Percentiles rank a stretch among this genome's conserved stretches.
Conservation (phyloP, 2,888 invertebrate genomes). For the Plagodis dolabraria region DNA sequence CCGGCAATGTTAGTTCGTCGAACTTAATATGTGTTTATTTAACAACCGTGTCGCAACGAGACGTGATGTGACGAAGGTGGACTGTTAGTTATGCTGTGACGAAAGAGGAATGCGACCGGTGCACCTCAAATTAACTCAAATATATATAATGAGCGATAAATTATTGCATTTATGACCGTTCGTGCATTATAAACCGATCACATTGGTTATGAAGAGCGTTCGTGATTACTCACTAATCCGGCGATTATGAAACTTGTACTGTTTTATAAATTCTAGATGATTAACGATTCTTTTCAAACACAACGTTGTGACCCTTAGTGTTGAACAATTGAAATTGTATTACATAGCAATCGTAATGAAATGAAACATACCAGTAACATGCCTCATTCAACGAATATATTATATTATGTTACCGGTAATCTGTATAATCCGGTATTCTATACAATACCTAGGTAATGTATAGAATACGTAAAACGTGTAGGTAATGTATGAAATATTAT, state of each 20-base stretch:
- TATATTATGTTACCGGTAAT: too few species aligned
- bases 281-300: background rate
- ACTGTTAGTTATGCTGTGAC: conserved; percentile 12
- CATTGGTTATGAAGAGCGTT: background rate
- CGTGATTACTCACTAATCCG: background rate
- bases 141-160: conserved; percentile 63
- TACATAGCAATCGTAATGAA: background rate
- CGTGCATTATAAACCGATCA: background rate
- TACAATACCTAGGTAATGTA: too few species aligned
- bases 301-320: too few species aligned
- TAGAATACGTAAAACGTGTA: too few species aligned
- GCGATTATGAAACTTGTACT: background rate
- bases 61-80: conserved; percentile 23
- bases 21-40: conserved; percentile 61
- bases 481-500: too few species aligned
- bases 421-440: too few species aligned
- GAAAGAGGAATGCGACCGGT: conserved; percentile 37
- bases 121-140: conserved; percentile 34
- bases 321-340: background rate
- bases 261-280: background rate
- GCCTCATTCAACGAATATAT: background rate
- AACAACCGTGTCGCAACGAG: conserved; percentile 52
- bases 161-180: conserved; percentile 43
- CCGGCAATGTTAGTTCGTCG: conserved; percentile 59
- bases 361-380: background rate